Conservation (phyloP, 2,888 invertebrate species). For the Aphelenchoides bicaudatus region DNA sequence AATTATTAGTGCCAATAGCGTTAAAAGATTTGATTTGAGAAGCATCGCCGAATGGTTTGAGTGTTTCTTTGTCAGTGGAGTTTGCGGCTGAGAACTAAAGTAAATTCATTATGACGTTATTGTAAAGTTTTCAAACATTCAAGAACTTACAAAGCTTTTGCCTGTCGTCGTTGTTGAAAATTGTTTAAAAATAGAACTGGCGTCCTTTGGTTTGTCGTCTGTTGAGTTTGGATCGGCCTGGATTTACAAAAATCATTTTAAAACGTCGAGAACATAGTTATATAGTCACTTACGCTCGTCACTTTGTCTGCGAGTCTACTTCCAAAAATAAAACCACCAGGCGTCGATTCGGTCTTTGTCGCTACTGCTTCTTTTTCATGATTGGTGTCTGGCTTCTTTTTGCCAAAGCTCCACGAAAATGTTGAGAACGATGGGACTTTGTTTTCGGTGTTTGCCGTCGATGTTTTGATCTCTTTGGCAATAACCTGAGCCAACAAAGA, state of each 20-base stretch:
- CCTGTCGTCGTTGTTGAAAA: conserved; percentile 15
- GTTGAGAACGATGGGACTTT: not conserved
- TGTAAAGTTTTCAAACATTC: not conserved
- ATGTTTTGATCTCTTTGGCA: not conserved
- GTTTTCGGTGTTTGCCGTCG: not conserved
- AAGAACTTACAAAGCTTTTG: not conserved
- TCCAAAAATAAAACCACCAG: conserved; percentile 29
- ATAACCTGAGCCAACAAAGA: not conserved
- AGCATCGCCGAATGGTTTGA: conserved; percentile 21
- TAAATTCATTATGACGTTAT: not conserved
- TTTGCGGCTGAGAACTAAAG: conserved; percentile 18
- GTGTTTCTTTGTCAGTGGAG: conserved; percentile 8
- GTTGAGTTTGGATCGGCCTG: conserved; percentile 10
- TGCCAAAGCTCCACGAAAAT: not conserved
- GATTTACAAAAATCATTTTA: conserved; percentile 11
- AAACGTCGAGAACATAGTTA: too few relatives aligned
- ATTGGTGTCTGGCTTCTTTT: too few relatives aligned
- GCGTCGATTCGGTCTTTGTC: conserved; percentile 12
- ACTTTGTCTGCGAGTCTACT: conserved; percentile 31
- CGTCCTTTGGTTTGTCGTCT: conserved; percentile 22
- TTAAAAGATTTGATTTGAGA: too few relatives aligned
- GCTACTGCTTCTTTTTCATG: not conserved
- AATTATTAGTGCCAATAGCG: too few relatives aligned
- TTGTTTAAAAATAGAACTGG: conserved; percentile 29
- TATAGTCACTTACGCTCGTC: conserved; percentile 20